Evolutionary conservation across 2,888 invertebrate species (phyloP).

Genomic region (Aspidapion aeneum): DNA sequence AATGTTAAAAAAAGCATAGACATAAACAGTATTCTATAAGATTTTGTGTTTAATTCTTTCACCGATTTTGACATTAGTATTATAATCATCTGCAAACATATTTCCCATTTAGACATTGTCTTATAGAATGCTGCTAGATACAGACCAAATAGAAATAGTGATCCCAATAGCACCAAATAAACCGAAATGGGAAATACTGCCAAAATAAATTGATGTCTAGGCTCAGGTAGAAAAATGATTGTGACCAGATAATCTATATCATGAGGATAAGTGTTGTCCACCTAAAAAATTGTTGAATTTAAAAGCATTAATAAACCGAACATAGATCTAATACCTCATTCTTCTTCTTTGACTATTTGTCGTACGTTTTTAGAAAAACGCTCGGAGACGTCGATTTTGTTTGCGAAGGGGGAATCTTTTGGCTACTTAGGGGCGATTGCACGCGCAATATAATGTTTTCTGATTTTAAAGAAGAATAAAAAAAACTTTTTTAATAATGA

Average conservation of each 20-base stretch:
- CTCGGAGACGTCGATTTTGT: too few species aligned
- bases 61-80: neutral
- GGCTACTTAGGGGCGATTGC: too few species aligned
- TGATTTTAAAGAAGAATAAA: too few species aligned
- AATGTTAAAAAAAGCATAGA: neutral
- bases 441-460: too few species aligned
- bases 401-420: too few species aligned
- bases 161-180: neutral
- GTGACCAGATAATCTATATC: neutral
- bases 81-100: neutral
- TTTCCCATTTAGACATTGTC: neutral
- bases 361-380: too few species aligned
- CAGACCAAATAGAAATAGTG: neutral
- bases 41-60: neutral
- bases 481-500: too few species aligned
- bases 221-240: neutral
- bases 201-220: neutral
- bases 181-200: neutral
- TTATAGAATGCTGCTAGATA: neutral
- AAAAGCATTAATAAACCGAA: too few species aligned
- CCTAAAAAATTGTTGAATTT: too few species aligned
- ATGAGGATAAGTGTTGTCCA: neutral
- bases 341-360: too few species aligned
- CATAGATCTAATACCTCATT: too few species aligned
- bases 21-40: neutral